phyloP scores from a whole-genome alignment of 2,113 vertebrate species.

The Rhabdornis inornatus region DNA sequence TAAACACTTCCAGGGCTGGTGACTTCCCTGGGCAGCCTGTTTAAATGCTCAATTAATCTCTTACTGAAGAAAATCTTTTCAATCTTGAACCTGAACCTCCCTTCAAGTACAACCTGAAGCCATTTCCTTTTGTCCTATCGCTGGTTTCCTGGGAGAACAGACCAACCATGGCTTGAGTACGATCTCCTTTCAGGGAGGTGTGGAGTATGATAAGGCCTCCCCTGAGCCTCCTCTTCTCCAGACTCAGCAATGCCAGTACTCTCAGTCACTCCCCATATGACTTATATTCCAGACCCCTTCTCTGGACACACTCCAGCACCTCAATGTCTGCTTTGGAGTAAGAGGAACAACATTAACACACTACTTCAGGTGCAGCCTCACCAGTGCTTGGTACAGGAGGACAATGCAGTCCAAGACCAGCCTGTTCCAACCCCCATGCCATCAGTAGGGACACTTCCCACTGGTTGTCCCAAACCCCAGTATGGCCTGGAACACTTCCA shows the following conservation, averaged over 20 bases:
- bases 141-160: neutral
- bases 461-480: neutral
- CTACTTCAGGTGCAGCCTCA: neutral
- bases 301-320: neutral
- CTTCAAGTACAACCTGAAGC: neutral
- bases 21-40: neutral
- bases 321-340: neutral
- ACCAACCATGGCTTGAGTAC: accelerated
- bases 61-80: neutral
- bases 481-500: neutral
- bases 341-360: neutral
- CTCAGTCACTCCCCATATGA: neutral
- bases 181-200: neutral
- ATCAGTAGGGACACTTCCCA: neutral
- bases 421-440: neutral
- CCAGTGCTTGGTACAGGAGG: neutral
- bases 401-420: neutral
- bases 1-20: neutral
- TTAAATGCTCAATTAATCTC: neutral
- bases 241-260: neutral
- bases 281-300: neutral
- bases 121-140: neutral
- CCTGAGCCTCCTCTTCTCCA: neutral
- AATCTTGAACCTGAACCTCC: neutral
- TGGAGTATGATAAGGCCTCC: neutral